Base-by-base conservation (phyloP, 2,797 vertebrate genomes). In the Iguana delicatissima region DNA sequence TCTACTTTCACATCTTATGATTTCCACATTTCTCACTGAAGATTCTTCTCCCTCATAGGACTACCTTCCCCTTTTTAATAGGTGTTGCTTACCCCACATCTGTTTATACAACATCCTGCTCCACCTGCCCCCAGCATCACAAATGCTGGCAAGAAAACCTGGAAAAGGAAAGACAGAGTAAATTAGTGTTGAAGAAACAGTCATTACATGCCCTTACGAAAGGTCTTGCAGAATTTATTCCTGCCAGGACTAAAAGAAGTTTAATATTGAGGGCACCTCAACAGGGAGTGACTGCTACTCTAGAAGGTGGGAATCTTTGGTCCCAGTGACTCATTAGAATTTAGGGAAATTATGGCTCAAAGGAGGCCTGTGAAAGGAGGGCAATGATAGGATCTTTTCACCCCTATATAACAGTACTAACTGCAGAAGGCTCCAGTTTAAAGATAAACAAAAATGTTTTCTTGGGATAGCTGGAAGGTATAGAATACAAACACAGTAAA, bases 41-140 rank as follows among this genome's bases (percentile, higher is more conserved):
- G 67, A 89, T 26, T 77, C 87, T 9, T 93, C 94, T 42, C 16
- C 2, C 46, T 6, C 1, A 35, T 2, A 32, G 20, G 0, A 55
- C 38, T 57, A 84, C n/a, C 38, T 77, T 35, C 93, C 93, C 94
- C 93, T 46, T 46, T 46, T 46, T 46, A 46, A 46, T 46, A 4
- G 42, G 89, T 80, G 82, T 74, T 92, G 90, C 96, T 97, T 95
- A 97, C 96, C 94, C 94, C 94, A 90, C 94, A 96, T 82, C 95
- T 95, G 93, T 97, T 97, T 91, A 95, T 90, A 22, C 95, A 97
- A 90, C 94, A 96, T 89, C 94, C 94, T 52, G 95, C 92, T 96
- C 96, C 94, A 1, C 95, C 94, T 42, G 95, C 95, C 85, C 95
- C 96, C 91, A 96, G 24, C 91, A 96, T 97, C 96, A 96, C 94